Evolutionary conservation across 2,888 invertebrate genomes (phyloP).

Genomic region (Meiosimyza decipiens): DNA sequence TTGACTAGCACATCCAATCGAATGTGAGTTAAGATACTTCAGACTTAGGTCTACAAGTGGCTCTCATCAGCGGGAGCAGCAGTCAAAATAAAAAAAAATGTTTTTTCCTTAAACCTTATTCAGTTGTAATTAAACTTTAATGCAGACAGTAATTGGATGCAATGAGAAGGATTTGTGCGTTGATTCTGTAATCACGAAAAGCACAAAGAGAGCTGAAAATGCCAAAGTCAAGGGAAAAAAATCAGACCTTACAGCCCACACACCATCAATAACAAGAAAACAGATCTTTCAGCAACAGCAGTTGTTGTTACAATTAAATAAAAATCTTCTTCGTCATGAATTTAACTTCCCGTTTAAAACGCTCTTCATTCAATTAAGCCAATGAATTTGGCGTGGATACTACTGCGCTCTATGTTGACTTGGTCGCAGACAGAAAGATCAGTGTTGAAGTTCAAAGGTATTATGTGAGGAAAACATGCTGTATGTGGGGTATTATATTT

Average conservation of each 20-base stretch:
- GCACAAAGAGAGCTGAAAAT: neutral
- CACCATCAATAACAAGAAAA: slow-evolving; percentile 20
- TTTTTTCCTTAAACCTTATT: too few relatives aligned
- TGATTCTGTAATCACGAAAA: neutral
- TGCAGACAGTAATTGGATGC: neutral
- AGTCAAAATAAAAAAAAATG: slow-evolving; percentile 7
- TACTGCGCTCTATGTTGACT: neutral
- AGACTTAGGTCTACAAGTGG: slow-evolving; percentile 56
- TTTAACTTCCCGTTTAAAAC: slow-evolving; percentile 63
- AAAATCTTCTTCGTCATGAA: slow-evolving; percentile 50
- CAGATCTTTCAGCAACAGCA: slow-evolving; percentile 10
- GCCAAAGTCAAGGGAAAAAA: slow-evolving; percentile 9
- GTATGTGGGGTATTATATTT: too few relatives aligned
- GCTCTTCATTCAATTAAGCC: slow-evolving; percentile 65
- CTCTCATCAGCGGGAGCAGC: slow-evolving; percentile 61
- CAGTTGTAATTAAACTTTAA: neutral
- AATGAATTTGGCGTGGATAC: slow-evolving; percentile 56
- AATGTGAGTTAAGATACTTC: slow-evolving; percentile 19
- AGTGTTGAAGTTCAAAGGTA: too few relatives aligned
- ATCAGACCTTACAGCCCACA: slow-evolving; percentile 26
- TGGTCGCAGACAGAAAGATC: slow-evolving; percentile 22
- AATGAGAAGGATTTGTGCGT: slow-evolving; percentile 14
- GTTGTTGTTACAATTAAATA: slow-evolving; percentile 34
- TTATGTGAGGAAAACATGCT: too few relatives aligned
- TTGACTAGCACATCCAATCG: neutral